Base-by-base conservation (phyloP, 2,888 invertebrate species). In the Meandrusa payeni region DNA sequence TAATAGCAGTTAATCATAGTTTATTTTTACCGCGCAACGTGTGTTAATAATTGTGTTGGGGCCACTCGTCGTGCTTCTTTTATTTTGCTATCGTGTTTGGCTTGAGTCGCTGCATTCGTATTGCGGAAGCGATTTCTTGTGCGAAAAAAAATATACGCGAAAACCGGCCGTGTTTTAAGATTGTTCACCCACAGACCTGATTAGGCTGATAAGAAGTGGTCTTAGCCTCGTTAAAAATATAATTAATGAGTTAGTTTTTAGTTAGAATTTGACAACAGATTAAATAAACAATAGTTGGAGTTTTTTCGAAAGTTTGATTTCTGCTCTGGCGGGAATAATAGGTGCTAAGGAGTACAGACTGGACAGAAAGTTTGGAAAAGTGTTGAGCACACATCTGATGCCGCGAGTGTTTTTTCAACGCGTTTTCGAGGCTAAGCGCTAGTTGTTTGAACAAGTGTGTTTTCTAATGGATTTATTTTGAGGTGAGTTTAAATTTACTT, bases 401-500 rank as follows among this genome's bases (percentile, higher is more conserved):
- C 68, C 69, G 70, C 78, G 71, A 79, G 81, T 85, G 82, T 86
- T 87, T 86, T 87, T 87, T 86, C 83, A 82, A 82, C 82, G 82
- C 80, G 82, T 83, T 85, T 87, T 85, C 86, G 86, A 86, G 86
- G 86, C 85, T 86, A 82, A 85, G 83, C 86, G 86, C 78, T 86
- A 82, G 83, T 80, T 87, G 86, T 87, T 87, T 87, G 85, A 86
- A 87, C 87, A 86, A 87, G 85, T 87, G 87, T 87, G 86, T 87
- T 86, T 87, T 87, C 87, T 87, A 87, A 87, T 87, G 87, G 87
- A 86, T 86, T 86, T 87, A 86, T 87, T 87, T 86, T 87, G 83
- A 87, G 87, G 87, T 87, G 86, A 87, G 86, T 86, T 86, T 81
- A 86, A 87, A 85, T 85, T 86, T 86, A 86, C 86, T 83, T 81